phyloP scores from a whole-genome alignment of 2,113 vertebrate species.

The Notarius lentiginosus region DNA sequence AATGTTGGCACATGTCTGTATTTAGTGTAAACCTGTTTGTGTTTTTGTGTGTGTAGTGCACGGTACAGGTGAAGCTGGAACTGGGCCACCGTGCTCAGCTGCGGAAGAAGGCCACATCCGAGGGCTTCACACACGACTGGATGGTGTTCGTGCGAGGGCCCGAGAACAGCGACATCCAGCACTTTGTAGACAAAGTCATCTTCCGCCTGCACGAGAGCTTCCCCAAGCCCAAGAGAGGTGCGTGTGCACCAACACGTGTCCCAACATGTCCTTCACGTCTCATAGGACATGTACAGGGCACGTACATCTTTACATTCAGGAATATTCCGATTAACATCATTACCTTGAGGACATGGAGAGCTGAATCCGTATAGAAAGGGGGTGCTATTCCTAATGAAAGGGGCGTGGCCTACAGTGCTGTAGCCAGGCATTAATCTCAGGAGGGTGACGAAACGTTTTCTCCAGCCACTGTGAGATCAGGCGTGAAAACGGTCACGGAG shows the following conservation, averaged over 20 bases:
- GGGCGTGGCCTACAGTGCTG: background rate
- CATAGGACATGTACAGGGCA: background rate
- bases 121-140: slow-evolving; percentile 99
- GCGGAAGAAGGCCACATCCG: slow-evolving; percentile 92
- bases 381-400: background rate
- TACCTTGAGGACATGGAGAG: background rate
- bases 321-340: background rate
- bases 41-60: slow-evolving; percentile 76
- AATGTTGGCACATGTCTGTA: too few species aligned
- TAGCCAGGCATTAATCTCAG: background rate
- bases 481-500: background rate
- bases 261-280: background rate
- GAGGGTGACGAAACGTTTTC: background rate
- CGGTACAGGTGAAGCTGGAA: slow-evolving; percentile 98
- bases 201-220: slow-evolving; percentile 98
- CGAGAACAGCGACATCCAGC: slow-evolving; percentile 95
- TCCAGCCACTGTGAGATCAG: background rate
- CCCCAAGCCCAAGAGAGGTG: slow-evolving; percentile 96
- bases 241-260: slow-evolving; percentile 45
- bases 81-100: slow-evolving; percentile 95
- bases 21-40: background rate
- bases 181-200: slow-evolving; percentile 97
- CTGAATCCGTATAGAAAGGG: background rate
- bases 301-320: background rate
- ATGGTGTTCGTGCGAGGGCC: slow-evolving; percentile 98